phyloP scores from a whole-genome alignment of 2,797 vertebrate genomes.

The Rhodeus uyekii region DNA sequence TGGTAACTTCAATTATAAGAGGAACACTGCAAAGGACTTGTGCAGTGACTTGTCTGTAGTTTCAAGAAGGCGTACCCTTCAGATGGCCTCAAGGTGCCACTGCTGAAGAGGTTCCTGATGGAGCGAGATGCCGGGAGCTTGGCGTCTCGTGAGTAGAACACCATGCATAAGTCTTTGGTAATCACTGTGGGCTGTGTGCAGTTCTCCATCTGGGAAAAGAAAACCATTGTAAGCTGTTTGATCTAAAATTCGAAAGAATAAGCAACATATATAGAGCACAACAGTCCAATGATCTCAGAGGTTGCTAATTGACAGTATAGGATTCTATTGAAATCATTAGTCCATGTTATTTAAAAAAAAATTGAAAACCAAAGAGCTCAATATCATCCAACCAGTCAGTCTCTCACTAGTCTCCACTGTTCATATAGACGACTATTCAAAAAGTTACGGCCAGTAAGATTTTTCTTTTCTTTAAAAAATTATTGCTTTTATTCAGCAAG shows the following conservation, averaged over 20 bases:
- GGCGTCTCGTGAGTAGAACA: conserved; percentile 94
- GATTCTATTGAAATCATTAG: background rate
- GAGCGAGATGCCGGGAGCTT: conserved; percentile 93
- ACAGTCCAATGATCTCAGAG: background rate
- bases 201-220: conserved; percentile 87
- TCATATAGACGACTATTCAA: too few relatives aligned
- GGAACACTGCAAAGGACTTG: background rate
- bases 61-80: conserved; percentile 81
- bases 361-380: too few relatives aligned
- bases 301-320: background rate
- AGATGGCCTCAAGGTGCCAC: conserved; percentile 84
- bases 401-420: too few relatives aligned
- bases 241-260: background rate
- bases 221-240: conserved; percentile 9
- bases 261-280: background rate
- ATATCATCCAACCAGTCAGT: background rate
- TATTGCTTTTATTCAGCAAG: too few relatives aligned
- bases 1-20: background rate
- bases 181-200: conserved; percentile 92
- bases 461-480: too few relatives aligned
- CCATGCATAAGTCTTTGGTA: conserved; percentile 99
- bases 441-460: too few relatives aligned
- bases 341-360: too few relatives aligned
- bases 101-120: conserved; percentile 93
- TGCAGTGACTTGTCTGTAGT: too few relatives aligned